These are phyloP conservation scores for Drosophila picticornis DNA, from an alignment of 2,888 invertebrate genomes.

Conservation along the genomic window DNA sequence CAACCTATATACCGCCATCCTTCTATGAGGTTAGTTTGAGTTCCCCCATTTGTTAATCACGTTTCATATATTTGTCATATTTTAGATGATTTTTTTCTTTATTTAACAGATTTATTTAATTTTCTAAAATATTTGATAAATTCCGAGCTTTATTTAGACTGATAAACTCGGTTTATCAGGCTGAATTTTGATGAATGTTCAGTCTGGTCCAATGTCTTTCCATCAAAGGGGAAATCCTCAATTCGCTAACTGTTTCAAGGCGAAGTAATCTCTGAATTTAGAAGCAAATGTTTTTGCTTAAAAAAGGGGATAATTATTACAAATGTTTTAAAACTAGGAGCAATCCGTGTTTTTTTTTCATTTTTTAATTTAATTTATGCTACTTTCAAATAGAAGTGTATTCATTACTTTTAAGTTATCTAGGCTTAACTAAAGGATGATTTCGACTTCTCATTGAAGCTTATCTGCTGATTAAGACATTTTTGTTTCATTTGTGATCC, in stretches of 20 bases:
- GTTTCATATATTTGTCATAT: not conserved
- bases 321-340: not conserved
- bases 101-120: not conserved
- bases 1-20: constrained; percentile 96
- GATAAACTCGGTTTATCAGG: not conserved
- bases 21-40: constrained; percentile 92
- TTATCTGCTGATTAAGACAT: not conserved
- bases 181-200: not conserved
- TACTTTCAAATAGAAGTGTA: not conserved
- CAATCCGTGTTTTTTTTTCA: not conserved
- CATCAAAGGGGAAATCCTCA: not conserved
- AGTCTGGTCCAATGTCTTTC: not conserved
- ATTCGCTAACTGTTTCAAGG: not conserved
- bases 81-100: not conserved
- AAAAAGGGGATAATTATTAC: not conserved
- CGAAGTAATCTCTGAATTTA: not conserved
- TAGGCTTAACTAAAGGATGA: not conserved
- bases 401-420: too few relatives aligned
- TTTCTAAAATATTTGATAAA: not conserved
- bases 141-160: not conserved
- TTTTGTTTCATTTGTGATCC: not conserved
- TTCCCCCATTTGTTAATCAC: not conserved
- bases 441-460: not conserved
- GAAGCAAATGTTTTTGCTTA: not conserved
- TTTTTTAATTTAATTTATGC: not conserved